These are phyloP conservation scores for Cenopis cana DNA, from an alignment of 2,888 invertebrate species.

Conservation along the genomic window DNA sequence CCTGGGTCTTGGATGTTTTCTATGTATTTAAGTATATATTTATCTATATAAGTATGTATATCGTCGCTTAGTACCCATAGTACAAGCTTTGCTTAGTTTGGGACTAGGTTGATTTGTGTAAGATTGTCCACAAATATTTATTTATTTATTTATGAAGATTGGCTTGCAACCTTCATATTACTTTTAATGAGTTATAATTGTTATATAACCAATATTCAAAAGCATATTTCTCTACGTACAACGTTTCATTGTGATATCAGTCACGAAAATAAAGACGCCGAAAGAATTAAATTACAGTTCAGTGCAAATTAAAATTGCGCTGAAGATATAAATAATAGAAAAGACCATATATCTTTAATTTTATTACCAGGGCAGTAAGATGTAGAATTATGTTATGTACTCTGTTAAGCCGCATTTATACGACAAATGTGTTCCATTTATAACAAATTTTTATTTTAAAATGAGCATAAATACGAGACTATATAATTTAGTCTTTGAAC, in stretches of 20 bases:
- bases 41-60: too few species aligned
- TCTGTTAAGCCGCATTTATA: not conserved
- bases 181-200: not conserved
- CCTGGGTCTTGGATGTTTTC: too few species aligned
- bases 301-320: not conserved
- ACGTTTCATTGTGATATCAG: constrained; percentile 13
- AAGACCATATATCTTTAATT: not conserved
- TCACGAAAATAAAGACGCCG: constrained; percentile 14
- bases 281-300: constrained; percentile 5
- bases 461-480: not conserved
- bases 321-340: not conserved
- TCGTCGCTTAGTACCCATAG: too few species aligned
- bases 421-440: not conserved
- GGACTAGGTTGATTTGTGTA: too few species aligned
- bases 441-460: constrained; percentile 2
- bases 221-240: not conserved
- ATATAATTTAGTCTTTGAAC: not conserved
- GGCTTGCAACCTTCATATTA: not conserved
- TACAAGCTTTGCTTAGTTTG: too few species aligned
- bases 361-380: not conserved
- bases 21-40: too few species aligned
- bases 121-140: too few species aligned
- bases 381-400: not conserved
- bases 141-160: not conserved
- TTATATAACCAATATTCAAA: constrained; percentile 2